Evolutionary conservation across 2,888 invertebrate species (phyloP), one percentile per base, ranked within the genome.

Genomic region (Agonopterix alstromeriana): DNA sequence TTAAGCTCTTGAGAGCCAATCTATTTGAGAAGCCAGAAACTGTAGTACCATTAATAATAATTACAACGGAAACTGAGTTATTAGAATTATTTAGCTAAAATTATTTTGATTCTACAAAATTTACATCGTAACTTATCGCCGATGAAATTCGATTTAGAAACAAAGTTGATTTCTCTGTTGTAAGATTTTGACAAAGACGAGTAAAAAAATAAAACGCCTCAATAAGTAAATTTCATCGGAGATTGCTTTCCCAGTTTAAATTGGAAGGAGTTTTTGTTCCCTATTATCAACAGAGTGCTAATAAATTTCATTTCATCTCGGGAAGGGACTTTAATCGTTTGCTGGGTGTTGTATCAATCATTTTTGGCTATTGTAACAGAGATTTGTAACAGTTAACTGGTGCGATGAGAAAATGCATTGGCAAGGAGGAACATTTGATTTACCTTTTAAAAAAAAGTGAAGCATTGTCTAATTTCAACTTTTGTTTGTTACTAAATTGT

Each of bases 371-470:
- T 73, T 67, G 66, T 70, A 69, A 70, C 67, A 69, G 70, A 73
- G 77, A 81, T 82, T 81, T 77, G 76, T 81, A 67, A 73, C 66
- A 74, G 69, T 73, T 70, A 70, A 69, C 73, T 71, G 60, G 57
- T 65, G 65, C 63, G 54, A 47, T 48, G 54, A 53, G 53, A 63
- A 46, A 43, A 55, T 63, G 56, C 8, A 50, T 36, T 36, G 36
- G 9, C 36, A 17, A 3, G 17, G 17, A 17, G 17, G 17, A 17
- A 17, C 3, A 14, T 14, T 14, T 14, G 14, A 14, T 14, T 2
- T 14, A 14, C 1, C 1, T 14, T 14, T 14, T n/a, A n/a, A n/a
- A n/a, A 14, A 14, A 14, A 14, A 14, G 2, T 14, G 1, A 14
- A 14, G 2, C 14, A 14, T 14, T n/a, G n/a, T n/a, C n/a, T n/a